Conservation (phyloP, 2,113 vertebrate genomes). For the Panthera leo region DNA sequence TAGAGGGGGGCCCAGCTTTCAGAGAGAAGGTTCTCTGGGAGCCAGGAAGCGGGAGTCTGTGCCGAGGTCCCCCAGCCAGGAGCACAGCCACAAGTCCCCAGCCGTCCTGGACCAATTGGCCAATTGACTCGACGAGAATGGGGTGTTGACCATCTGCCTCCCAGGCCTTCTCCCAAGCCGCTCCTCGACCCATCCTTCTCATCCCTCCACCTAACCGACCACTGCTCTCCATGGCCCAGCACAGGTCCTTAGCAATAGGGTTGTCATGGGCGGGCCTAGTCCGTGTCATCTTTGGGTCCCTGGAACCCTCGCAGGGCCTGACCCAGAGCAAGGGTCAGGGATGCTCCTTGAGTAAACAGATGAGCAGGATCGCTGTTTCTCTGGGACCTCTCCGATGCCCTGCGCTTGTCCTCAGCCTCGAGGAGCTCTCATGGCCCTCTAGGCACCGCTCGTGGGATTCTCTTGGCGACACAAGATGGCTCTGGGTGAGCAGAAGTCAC, state of each 20-base stretch:
- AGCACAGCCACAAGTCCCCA: not conserved
- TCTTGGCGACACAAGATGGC: too few relatives aligned
- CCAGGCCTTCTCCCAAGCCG: not conserved
- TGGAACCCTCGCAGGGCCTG: not conserved
- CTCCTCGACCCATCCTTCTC: not conserved
- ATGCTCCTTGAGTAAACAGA: not conserved
- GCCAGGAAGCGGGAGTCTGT: not conserved
- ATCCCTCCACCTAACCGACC: not conserved
- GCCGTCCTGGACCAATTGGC: not conserved
- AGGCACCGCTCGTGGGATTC: not conserved
- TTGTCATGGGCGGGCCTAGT: not conserved
- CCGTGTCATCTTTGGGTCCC: not conserved
- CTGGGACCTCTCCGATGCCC: not conserved
- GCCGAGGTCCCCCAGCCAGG: not conserved
- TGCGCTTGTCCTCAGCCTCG: not conserved
- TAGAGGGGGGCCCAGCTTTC: not conserved
- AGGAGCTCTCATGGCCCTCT: not conserved
- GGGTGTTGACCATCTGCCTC: not conserved
- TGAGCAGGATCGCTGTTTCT: too few relatives aligned
- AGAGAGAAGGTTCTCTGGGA: not conserved
- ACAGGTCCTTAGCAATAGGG: not conserved
- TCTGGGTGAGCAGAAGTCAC: not conserved
- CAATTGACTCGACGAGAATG: not conserved
- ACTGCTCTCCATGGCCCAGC: not conserved
- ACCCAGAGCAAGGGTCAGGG: not conserved